Evolutionary conservation across 2,888 invertebrate genomes (phyloP).

Genomic region (Meghimatium bilineatum): DNA sequence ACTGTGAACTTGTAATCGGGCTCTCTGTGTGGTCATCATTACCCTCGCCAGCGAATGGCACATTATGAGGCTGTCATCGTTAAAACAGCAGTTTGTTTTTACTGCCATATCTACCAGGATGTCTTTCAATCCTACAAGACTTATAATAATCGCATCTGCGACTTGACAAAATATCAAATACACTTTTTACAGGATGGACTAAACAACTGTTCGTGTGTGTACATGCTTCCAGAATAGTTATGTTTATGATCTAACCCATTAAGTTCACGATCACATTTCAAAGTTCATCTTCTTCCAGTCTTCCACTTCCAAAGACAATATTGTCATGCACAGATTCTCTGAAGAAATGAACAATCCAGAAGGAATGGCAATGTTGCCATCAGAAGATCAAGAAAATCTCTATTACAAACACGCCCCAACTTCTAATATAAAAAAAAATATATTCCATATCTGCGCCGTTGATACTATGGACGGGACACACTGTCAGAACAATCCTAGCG

Average conservation of each 20-base stretch:
- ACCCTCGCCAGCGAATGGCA: background rate
- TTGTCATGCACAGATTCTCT: background rate
- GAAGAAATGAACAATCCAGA: conserved; percentile 1
- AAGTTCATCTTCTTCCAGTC: too few species aligned
- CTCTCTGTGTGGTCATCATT: background rate
- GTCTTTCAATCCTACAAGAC: background rate
- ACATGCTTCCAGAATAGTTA: background rate
- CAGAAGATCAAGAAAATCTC: background rate
- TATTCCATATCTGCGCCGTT: background rate
- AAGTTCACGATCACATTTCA: too few species aligned
- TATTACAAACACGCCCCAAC: conserved; percentile 8
- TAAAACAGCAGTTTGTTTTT: background rate
- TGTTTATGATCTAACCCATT: too few species aligned
- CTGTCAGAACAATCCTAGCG: conserved; percentile 13
- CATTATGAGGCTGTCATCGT: background rate
- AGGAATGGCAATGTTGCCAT: conserved; percentile 8
- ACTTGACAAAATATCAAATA: background rate
- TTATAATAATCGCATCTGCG: background rate
- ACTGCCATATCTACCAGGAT: background rate
- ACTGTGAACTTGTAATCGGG: too few species aligned
- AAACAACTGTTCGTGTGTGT: background rate
- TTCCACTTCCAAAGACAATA: background rate
- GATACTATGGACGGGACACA: background rate
- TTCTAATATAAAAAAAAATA: background rate
- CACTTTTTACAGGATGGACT: background rate